Base-by-base conservation (phyloP, 2,888 invertebrate genomes). In the Cistogaster globosa region DNA sequence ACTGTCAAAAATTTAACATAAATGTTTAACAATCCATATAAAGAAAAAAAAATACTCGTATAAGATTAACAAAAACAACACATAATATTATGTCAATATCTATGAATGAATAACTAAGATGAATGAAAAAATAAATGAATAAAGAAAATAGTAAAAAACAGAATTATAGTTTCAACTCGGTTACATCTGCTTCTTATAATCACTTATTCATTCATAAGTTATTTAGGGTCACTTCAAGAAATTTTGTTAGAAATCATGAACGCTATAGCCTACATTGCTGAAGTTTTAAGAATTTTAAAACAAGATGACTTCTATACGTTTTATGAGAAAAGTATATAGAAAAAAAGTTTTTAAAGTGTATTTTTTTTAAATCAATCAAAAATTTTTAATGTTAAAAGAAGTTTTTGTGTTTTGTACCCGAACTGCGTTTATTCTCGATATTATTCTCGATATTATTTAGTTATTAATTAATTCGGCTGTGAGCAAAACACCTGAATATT, bases 1-100 rank as follows among this genome's bases (percentile, higher is more conserved):
- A 86, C 86, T 86, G 86, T 87, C 87, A 84, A 84, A 87, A 81
- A 57, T 82, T 85, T 72, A 83, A 83, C 85, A 74, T 76, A 76
- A 84, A 84, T 76, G 60, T 63, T 84, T 84, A 67, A 80, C 71
- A 84, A 80, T 58, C 4, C 26, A 48, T 60, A 68, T 45, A 62
- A 72, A 74, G 16, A 71, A 57, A 55, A 65, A 72, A 55, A 65
- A 72, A 51, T 68, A 53, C 7, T 51, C 38, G 51, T 12, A 38
- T 6, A 26, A 55, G 26, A 55, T n/a, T 2, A 18, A 60, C 18
- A 68, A 57, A 7, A 72, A 63, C 26, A 51, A 60, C 36, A 63
- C 57, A 51, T 60, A 45, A 48, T 60, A 55, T 78, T 67, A 58
- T 65, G 26, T 72, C 51, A 72, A 80, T 42, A 65, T 38, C 51